Base-by-base conservation (phyloP, 1,140 invertebrate genomes). In the Macrobrachium nipponense region DNA sequence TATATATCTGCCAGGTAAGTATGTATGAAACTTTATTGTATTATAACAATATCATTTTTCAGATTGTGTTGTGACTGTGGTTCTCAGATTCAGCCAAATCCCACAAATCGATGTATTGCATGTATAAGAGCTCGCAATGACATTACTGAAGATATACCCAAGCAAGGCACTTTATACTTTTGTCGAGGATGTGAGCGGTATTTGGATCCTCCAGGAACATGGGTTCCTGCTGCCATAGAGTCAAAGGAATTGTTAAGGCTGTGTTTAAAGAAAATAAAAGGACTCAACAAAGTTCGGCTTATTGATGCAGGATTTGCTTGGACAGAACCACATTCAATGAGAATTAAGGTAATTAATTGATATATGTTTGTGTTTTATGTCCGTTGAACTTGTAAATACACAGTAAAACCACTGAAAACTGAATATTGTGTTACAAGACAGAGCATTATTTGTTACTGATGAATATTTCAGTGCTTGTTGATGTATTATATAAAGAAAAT, bases 281-380 rank as follows among this genome's bases (percentile, higher is more conserved):
- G 97, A 7, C 92, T 99, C 0, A 97, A 95, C 89, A 95, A 95
- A 91, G 95, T 98, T 0, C 96, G 96, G 90, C 92, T 99, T 8
- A 93, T 99, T 68, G 98, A 99, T 94, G 98, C 99, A 77, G 95
- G 95, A 10, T 99, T 99, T 93, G 94, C 99, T 6, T 99, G 98
- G 98, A 99, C 98, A 59, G 99, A 99, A 91, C 98, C 98, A 82
- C 98, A 99, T 93, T 99, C 98, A 0, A 98, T 98, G 92, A 94
- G 98, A 86, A 94, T 99, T 44, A 99, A 99, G 93, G 95, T 97
- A 85, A 93, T 93, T 89, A 27, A 78, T 51, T 23, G 18, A 14
- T 68, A 20, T 36, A 36, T 36, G 4, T 36, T 1, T 36, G 27
- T 36, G 27, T 36, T 36, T 36, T 36, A 36, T 36, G 27, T 36